Base-by-base conservation (phyloP, 2,888 invertebrate genomes). In the Diarsia dahlii region DNA sequence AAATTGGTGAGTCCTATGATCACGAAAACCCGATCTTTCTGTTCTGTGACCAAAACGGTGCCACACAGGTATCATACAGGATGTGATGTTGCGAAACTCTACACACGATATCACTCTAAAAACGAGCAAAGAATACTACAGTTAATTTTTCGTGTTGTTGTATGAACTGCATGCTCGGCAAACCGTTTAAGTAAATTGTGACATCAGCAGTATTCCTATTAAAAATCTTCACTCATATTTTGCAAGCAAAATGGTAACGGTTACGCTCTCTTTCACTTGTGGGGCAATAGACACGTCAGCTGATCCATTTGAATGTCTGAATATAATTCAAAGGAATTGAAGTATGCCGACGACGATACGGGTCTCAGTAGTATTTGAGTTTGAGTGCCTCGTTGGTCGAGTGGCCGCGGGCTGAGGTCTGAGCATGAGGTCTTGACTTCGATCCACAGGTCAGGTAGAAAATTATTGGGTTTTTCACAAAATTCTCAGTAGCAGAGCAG, bases 231-330 rank as follows among this genome's bases (percentile, higher is more conserved):
- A 56, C 34, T 52, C 13, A 50, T 20, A 76, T 80, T 64, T 83
- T 65, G 80, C 72, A 81, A 84, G 58, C 65, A 48, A 62, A 71
- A 66, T 71, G 62, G 66, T 77, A 15, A 52, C 28, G 18, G 71
- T 71, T 50, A 54, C 67, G 67, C 71, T 83, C 80, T 83, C 50
- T 13, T 83, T 78, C 20, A 13, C 45, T 68, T 68, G n/a, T 68
- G 23, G 79, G 68, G 18, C 79, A 71, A 54, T 46, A 65, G 71
- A 78, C 34, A 54, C 54, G 82, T 77, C 68, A 65, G 77, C 15
- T 71, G 54, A 62, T 39, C 15, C 60, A 68, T 39, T 68, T 54
- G 58, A 82, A 82, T 67, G 81, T 58, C 56, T 63, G 34, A 60
- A 82, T 48, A 65, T 48, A 69, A 60, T 62, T 48, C 23, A 23